These are phyloP conservation scores for Meganola albula DNA, from an alignment of 2,888 invertebrate genomes.

Conservation along the genomic window DNA sequence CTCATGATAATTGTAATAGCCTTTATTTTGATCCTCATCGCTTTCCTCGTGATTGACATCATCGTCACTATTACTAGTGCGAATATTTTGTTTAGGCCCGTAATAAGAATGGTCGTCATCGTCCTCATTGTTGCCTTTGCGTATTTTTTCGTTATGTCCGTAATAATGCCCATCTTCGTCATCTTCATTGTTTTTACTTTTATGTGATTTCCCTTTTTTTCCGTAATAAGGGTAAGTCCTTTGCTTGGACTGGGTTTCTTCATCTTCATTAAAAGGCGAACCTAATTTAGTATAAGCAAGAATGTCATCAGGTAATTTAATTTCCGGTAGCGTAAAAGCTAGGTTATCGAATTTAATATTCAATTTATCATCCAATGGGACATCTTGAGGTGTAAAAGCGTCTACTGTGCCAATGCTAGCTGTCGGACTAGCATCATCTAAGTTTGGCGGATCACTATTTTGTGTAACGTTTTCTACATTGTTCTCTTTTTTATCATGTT, in stretches of 20 bases:
- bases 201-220: constrained; percentile 23
- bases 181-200: constrained; percentile 23
- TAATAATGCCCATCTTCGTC: constrained; percentile 28
- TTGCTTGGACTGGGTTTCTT: constrained; percentile 25
- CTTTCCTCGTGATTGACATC: constrained; percentile 5
- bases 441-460: constrained; percentile 11
- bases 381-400: constrained; percentile 37
- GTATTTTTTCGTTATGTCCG: constrained; percentile 17
- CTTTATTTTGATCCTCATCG: constrained; percentile 24
- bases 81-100: constrained; percentile 17
- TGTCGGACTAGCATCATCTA: constrained; percentile 26
- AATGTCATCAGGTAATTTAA: constrained; percentile 67
- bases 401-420: constrained; percentile 43
- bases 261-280: constrained; percentile 33
- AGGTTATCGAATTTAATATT: constrained; percentile 63
- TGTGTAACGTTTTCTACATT: constrained; percentile 13
- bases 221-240: constrained; percentile 25
- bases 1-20: constrained; percentile 26
- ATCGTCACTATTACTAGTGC: constrained; percentile 17
- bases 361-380: constrained; percentile 55
- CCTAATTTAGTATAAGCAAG: constrained; percentile 49
- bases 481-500: constrained; percentile 41
- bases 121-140: constrained; percentile 17
- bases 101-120: constrained; percentile 7
- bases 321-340: constrained; percentile 64